Conservation (phyloP, 2,113 vertebrate species). For the Enhydra lutris region DNA sequence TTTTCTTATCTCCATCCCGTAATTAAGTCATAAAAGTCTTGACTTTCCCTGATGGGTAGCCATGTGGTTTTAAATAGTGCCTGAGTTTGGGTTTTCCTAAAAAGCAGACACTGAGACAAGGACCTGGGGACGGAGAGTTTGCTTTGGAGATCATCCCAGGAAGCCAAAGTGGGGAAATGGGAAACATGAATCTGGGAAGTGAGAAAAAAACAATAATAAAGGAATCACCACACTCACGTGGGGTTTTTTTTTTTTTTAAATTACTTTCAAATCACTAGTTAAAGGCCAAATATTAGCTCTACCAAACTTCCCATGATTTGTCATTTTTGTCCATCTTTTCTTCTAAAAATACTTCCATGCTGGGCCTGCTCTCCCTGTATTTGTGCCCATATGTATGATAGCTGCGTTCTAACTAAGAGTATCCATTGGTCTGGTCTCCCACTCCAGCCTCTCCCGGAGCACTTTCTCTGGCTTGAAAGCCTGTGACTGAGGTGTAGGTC, state of each 20-base stretch:
- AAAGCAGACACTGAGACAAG: not conserved
- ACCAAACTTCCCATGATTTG: not conserved
- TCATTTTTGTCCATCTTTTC: not conserved
- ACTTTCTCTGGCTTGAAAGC: not conserved
- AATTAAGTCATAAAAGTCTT: slow-evolving; percentile 27
- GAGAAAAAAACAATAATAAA: not conserved
- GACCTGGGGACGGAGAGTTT: not conserved
- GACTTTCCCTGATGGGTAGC: not conserved
- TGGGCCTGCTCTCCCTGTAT: not conserved
- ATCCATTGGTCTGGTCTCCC: not conserved
- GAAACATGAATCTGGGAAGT: not conserved
- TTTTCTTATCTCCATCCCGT: not conserved
- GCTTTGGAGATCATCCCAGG: not conserved
- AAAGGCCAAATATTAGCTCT: not conserved
- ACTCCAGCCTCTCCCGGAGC: too few species aligned
- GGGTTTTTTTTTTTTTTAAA: not conserved
- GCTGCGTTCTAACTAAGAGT: not conserved
- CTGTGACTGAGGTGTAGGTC: not conserved
- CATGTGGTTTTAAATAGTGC: not conserved
- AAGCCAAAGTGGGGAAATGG: not conserved
- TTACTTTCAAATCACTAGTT: not conserved
- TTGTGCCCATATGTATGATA: not conserved
- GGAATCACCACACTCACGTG: not conserved
- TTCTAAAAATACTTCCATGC: not conserved
- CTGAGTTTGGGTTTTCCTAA: not conserved